Percentiles rank a stretch among this genome's conserved stretches.
These are phyloP conservation scores for Eupsittula cactorum DNA, from an alignment of 2,113 vertebrate genomes.

Conservation along the genomic window DNA sequence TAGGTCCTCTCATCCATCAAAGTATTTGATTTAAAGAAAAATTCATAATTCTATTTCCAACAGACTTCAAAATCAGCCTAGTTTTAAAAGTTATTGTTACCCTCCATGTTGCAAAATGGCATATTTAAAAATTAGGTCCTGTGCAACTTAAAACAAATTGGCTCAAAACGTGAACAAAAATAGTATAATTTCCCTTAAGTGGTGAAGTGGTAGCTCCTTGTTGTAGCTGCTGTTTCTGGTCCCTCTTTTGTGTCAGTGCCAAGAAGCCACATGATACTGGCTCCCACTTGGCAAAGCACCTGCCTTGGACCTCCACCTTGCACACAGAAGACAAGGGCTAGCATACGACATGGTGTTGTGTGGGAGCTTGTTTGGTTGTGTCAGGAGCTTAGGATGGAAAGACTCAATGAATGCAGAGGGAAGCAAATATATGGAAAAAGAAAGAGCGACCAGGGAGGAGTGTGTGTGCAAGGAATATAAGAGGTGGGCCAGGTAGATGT, in stretches of 20 bases:
- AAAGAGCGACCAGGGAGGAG: background rate
- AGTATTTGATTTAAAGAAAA: background rate
- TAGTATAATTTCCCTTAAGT: background rate
- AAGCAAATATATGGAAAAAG: background rate
- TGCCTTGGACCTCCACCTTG: background rate
- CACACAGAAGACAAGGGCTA: background rate
- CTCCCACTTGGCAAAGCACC: background rate
- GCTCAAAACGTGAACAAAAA: background rate
- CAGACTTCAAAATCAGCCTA: background rate
- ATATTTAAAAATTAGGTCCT: background rate
- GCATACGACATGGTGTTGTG: accelerated
- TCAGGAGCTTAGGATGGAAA: background rate
- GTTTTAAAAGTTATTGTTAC: background rate
- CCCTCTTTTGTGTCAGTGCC: background rate
- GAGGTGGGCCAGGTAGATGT: background rate
- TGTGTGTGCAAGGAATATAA: background rate
- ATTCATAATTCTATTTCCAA: background rate
- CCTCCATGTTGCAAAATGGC: background rate
- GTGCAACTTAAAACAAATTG: background rate
- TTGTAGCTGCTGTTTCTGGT: background rate
- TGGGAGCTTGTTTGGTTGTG: background rate
- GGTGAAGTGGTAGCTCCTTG: background rate
- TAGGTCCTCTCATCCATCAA: background rate
- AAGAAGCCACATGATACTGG: background rate
- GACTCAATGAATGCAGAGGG: background rate